Conservation (phyloP, 2,888 invertebrate genomes). For the Rhagophthalmus giganteus region DNA sequence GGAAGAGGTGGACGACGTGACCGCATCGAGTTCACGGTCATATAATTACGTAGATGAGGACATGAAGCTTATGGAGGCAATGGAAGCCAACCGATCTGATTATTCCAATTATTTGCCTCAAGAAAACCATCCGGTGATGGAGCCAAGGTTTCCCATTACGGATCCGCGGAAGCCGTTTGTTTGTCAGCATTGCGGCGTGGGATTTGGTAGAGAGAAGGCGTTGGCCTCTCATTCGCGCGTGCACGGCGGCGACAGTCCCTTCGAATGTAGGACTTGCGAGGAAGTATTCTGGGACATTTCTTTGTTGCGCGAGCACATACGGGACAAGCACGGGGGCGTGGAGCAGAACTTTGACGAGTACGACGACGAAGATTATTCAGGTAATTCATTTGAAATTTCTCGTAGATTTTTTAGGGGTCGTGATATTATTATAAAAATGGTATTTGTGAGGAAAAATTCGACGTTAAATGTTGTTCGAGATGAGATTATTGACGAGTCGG, state of each 20-base stretch:
- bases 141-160: conserved; percentile 59
- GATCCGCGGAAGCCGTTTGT: conserved; percentile 80
- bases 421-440: neutral
- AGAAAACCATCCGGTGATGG: conserved; percentile 38
- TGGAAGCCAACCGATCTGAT: conserved; percentile 50
- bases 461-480: neutral
- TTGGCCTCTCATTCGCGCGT: conserved; percentile 75
- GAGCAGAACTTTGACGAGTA: conserved; percentile 45
- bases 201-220: conserved; percentile 81
- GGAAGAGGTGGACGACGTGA: conserved; percentile 44
- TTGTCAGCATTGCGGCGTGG: conserved; percentile 74
- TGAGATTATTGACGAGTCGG: neutral
- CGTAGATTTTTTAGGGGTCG: neutral
- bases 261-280: conserved; percentile 77
- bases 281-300: conserved; percentile 78
- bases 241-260: conserved; percentile 78
- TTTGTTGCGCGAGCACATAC: conserved; percentile 63
- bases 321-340: conserved; percentile 60
- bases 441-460: neutral
- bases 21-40: conserved; percentile 48
- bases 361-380: conserved; percentile 59
- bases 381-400: conserved; percentile 38
- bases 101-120: conserved; percentile 43
- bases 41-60: conserved; percentile 59
- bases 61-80: conserved; percentile 56